A percentile compares a stretch with the other conserved stretches of the same genome.
phyloP scores from a whole-genome alignment of 2,888 invertebrate genomes.

The Lasioglossum morio region DNA sequence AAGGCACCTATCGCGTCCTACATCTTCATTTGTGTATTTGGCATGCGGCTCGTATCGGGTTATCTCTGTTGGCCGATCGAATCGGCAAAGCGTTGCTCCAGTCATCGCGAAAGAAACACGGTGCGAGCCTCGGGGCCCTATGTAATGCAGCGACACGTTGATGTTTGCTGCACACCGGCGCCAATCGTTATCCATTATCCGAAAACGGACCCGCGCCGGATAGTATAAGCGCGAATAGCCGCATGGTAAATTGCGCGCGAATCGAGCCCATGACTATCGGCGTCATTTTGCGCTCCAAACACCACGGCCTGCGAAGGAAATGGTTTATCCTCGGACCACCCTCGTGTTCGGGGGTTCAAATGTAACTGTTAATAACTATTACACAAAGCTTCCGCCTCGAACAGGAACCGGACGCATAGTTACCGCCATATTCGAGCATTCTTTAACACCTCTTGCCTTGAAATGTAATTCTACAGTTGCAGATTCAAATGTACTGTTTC shows the following conservation, averaged over 20 bases:
- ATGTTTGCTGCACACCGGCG: conserved; percentile 17
- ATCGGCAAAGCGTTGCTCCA: conserved; percentile 45
- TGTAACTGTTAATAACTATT: neutral
- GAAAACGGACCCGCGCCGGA: conserved; percentile 80
- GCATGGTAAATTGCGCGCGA: conserved; percentile 71
- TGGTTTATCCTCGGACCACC: neutral
- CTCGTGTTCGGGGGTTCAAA: neutral
- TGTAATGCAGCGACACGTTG: conserved; percentile 53
- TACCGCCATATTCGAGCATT: neutral
- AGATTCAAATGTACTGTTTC: too few relatives aligned
- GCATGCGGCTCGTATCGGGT: conserved; percentile 54
- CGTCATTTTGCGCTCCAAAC: conserved; percentile 57
- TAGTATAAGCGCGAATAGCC: conserved; percentile 73
- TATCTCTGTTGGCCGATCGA: conserved; percentile 64
- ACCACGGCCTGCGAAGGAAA: neutral
- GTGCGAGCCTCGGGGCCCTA: conserved; percentile 47
- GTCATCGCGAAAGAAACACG: conserved; percentile 60
- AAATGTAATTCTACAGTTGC: neutral
- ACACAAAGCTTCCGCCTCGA: neutral
- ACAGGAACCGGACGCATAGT: neutral
- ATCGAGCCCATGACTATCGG: conserved; percentile 81
- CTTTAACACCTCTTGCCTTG: neutral
- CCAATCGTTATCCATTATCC: conserved; percentile 76
- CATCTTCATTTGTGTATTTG: conserved; percentile 63
- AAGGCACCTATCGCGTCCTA: conserved; percentile 62